A percentile compares a stretch with the other conserved stretches of the same genome.
phyloP scores from a whole-genome alignment of 2,113 vertebrate genomes.

The Pachycephala philippinensis region DNA sequence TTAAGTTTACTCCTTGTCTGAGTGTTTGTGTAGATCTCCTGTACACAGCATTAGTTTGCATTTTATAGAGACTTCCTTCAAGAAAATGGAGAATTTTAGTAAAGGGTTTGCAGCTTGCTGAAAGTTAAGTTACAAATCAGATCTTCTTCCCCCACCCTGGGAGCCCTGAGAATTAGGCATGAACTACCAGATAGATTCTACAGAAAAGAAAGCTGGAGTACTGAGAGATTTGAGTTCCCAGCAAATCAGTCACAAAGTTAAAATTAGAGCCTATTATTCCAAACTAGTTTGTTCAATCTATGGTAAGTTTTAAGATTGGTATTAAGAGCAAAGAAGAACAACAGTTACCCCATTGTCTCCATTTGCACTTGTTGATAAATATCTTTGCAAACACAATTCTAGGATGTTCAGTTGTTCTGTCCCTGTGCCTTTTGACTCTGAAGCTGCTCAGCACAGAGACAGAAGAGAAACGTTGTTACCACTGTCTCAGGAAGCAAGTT shows the following conservation, averaged over 20 bases:
- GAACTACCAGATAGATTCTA: background rate
- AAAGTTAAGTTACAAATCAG: background rate
- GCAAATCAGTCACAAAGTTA: background rate
- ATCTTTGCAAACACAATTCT: background rate
- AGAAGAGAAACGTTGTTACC: background rate
- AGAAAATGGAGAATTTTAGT: background rate
- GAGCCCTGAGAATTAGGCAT: background rate
- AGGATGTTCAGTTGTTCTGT: background rate
- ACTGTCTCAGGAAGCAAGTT: background rate
- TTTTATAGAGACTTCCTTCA: background rate
- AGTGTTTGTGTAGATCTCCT: background rate
- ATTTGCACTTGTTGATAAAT: background rate
- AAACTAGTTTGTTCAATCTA: background rate
- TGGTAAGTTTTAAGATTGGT: background rate
- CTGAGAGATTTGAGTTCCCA: background rate
- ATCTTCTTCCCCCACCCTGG: background rate
- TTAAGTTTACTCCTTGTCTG: background rate
- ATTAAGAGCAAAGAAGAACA: background rate
- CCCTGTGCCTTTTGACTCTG: background rate
- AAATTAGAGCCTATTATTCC: background rate
- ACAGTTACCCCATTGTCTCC: background rate
- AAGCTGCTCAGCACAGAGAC: background rate
- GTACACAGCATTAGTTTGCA: background rate
- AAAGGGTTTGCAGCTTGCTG: background rate
- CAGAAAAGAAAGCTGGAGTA: background rate